These are phyloP conservation scores for Drosophila serrata DNA, from an alignment of 1,140 invertebrate species.

Conservation along the genomic window DNA sequence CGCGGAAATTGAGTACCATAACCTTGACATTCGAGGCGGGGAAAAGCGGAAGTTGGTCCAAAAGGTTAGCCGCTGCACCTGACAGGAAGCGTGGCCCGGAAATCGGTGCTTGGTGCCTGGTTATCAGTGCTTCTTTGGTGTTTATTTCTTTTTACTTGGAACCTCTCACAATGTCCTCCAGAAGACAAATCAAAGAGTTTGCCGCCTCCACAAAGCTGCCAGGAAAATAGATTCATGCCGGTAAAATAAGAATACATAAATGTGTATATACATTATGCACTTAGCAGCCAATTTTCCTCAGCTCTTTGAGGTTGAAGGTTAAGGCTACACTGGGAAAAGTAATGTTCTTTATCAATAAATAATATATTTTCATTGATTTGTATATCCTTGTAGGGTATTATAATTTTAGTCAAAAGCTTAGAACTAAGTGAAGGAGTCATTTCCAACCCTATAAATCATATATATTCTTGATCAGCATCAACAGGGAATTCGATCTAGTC, in stretches of 20 bases:
- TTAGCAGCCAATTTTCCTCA: neutral
- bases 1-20: too few relatives aligned
- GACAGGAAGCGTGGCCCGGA: neutral
- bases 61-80: conserved; percentile 4
- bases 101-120: neutral
- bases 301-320: neutral
- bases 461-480: too few relatives aligned
- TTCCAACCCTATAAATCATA: too few relatives aligned
- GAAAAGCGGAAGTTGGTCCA: neutral
- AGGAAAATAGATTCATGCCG: conserved; percentile 4
- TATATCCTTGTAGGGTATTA: too few relatives aligned
- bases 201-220: conserved; percentile 3
- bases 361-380: too few relatives aligned
- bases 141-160: too few relatives aligned
- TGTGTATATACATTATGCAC: neutral
- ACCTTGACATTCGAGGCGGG: conserved; percentile 6
- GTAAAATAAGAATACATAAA: neutral
- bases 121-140: too few relatives aligned
- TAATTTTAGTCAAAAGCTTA: too few relatives aligned
- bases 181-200: conserved; percentile 13
- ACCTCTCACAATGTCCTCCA: neutral
- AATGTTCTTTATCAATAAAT: neutral
- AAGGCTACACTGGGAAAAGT: neutral
- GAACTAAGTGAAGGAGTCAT: too few relatives aligned
- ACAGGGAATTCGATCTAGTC: too few relatives aligned